These are phyloP conservation scores for Myopa tessellatipennis DNA, from an alignment of 2,888 invertebrate genomes.

Conservation along the genomic window DNA sequence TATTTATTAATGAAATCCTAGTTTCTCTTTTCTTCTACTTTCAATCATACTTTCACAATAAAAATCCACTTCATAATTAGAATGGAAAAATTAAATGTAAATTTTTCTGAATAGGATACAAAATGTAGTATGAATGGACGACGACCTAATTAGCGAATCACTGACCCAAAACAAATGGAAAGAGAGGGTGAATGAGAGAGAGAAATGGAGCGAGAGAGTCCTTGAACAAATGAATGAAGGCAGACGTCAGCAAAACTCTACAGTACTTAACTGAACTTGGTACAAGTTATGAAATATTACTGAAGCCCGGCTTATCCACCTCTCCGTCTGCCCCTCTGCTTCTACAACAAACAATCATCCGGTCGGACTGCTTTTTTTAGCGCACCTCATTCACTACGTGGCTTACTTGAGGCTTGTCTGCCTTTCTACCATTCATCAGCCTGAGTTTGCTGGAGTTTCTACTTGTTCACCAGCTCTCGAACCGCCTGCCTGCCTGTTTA, in stretches of 20 bases:
- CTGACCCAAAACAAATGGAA: not conserved
- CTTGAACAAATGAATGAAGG: slow-evolving; percentile 18
- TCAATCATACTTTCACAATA: not conserved
- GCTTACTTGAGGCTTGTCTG: too few relatives aligned
- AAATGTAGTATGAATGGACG: slow-evolving; percentile 5
- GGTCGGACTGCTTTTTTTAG: too few relatives aligned
- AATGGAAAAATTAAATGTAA: not conserved
- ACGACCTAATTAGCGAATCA: slow-evolving; percentile 23
- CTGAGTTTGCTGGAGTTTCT: too few relatives aligned
- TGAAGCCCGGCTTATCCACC: not conserved
- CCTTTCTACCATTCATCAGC: too few relatives aligned
- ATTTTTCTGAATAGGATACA: not conserved
- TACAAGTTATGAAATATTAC: not conserved
- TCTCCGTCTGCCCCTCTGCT: not conserved
- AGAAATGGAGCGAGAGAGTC: not conserved
- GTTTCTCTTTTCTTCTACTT: not conserved
- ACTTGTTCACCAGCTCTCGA: too few relatives aligned
- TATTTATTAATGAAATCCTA: not conserved
- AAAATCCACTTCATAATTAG: not conserved
- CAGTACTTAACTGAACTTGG: slow-evolving; percentile 24
- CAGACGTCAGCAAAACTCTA: not conserved
- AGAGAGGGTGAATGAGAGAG: too few relatives aligned
- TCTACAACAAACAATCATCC: not conserved
- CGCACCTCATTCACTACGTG: too few relatives aligned
- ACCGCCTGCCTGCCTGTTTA: too few relatives aligned